phyloP scores from a whole-genome alignment of 1,140 invertebrate species.

The Habropoda laboriosa region DNA sequence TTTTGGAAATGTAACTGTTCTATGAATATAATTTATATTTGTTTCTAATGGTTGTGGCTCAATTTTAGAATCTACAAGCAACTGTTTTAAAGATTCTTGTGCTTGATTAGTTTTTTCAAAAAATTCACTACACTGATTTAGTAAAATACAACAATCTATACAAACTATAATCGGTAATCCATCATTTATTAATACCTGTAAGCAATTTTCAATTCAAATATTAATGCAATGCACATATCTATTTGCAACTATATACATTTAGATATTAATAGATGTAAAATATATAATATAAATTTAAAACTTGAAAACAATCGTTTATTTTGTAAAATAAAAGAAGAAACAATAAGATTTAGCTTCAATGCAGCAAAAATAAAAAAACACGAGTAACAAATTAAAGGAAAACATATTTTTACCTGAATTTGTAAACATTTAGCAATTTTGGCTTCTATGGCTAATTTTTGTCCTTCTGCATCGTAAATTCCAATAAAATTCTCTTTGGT shows the following conservation, averaged over 20 bases:
- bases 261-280: not conserved
- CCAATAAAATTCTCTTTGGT: slow-evolving; percentile 76
- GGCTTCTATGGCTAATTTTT: slow-evolving; percentile 76
- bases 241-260: not conserved
- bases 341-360: not conserved
- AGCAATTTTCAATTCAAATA: slow-evolving; percentile 12
- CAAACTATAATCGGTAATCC: slow-evolving; percentile 77
- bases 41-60: slow-evolving; percentile 58
- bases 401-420: slow-evolving; percentile 75
- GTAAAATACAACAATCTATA: slow-evolving; percentile 76
- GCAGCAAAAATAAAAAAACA: not conserved
- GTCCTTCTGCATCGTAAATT: slow-evolving; percentile 80
- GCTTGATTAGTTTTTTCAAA: slow-evolving; percentile 79
- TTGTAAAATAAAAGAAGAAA: not conserved
- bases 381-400: not conserved
- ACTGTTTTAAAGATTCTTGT: slow-evolving; percentile 73
- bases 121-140: slow-evolving; percentile 79
- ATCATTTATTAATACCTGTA: slow-evolving; percentile 75
- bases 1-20: slow-evolving; percentile 66
- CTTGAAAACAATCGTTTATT: not conserved
- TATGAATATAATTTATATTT: slow-evolving; percentile 70
- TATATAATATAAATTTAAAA: not conserved
- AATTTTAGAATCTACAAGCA: slow-evolving; percentile 70
- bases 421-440: slow-evolving; percentile 82
- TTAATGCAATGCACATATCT: not conserved